Evolutionary conservation across 2,113 vertebrate genomes (phyloP), one percentile per base, ranked within the genome.

Genomic region (Equus quagga): DNA sequence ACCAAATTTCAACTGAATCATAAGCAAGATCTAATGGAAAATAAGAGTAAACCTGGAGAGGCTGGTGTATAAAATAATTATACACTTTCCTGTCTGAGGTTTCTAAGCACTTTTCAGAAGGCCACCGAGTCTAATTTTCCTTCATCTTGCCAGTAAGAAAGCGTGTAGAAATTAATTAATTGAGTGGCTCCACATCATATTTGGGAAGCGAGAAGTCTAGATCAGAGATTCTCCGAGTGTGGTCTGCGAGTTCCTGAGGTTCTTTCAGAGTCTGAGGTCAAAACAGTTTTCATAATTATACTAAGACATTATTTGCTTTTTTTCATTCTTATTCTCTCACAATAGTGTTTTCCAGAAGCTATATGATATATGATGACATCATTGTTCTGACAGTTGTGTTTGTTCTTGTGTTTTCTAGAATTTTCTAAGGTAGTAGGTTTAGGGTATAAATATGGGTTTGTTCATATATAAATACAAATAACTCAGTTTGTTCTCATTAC

Each of bases 51-150:
- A 87, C 41, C 18, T 94, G 28, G n/a, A 56, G 80, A 85, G 31
- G 31, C 31, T 94, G 65, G 23, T 58, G n/a, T 81, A 56, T 67
- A 94, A 75, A 36, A 46, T 54, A 69, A 69, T 92, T 18, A 92
- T 62, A 92, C 44, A 62, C 24, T 44, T 78, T 88, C 33, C 33
- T 83, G 49, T n/a, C 17, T 58, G 31, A 94, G 69, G 36, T 89
- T 89, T 88, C 41, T 92, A 82, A 89, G n/a, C 18, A 70, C 64
- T 78, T 89, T 54, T 89, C 69, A 82, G 26, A 91, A 91, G 18
- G 56, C 82, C 5, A 14, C 58, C 41, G 24, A 44, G 15, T 82
- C 62, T 83, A 88, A 92, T 67, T 73, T 81, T 76, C 46, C 33
- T 83, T 83, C 51, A 75, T 87, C 64, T 87, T 86, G 5, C 31